A percentile compares a stretch with the other conserved stretches of the same genome.
Evolutionary conservation across 2,888 invertebrate genomes (phyloP).

Genomic region (Pristionchus japonicus): DNA sequence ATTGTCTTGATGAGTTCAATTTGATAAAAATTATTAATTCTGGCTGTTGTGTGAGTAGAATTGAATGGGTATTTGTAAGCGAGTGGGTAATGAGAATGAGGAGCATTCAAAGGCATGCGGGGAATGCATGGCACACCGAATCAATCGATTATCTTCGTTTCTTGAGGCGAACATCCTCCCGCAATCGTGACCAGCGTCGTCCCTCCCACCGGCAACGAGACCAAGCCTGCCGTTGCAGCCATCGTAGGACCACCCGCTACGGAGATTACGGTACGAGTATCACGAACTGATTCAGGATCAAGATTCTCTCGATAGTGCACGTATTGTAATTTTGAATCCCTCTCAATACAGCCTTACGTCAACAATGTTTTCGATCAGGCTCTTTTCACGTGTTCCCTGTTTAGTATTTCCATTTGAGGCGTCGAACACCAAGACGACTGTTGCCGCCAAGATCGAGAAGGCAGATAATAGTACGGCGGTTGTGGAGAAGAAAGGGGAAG

Average conservation of each 20-base stretch:
- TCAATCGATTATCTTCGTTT: not conserved
- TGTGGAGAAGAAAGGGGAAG: not conserved
- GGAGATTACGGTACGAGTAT: not conserved
- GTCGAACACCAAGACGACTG: not conserved
- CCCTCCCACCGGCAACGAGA: not conserved
- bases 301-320: not conserved
- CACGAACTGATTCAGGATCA: too few species aligned
- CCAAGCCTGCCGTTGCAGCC: not conserved
- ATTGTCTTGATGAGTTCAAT: not conserved
- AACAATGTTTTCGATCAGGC: not conserved
- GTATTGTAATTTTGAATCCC: not conserved
- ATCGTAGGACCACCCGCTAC: not conserved
- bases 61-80: not conserved
- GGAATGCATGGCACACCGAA: too few species aligned
- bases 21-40: not conserved
- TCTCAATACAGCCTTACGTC: not conserved
- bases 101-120: not conserved
- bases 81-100: not conserved
- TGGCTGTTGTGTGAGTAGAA: not conserved
- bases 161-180: not conserved
- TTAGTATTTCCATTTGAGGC: not conserved
- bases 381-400: not conserved
- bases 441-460: constrained; percentile 22
- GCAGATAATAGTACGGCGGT: constrained; percentile 1
- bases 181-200: not conserved